Percentiles rank a stretch among this genome's conserved stretches.
Evolutionary conservation across 92 coral and sea anemone species (phyloP).

Genomic region (Palythoa caribaeorum): DNA sequence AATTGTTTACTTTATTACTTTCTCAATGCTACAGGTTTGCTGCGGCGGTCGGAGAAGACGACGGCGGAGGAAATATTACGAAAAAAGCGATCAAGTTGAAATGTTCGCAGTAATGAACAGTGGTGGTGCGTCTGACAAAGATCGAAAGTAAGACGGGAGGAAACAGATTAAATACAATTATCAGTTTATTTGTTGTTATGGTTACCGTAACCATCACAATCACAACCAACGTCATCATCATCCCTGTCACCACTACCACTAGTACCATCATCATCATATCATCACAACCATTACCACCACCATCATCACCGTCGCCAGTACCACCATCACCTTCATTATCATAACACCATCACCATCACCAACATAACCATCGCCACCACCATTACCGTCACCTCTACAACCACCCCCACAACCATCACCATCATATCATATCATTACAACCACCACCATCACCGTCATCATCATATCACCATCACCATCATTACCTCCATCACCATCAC

Average conservation of each 20-base stretch:
- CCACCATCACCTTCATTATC: neutral
- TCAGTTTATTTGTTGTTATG: neutral
- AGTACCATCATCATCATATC: too few species aligned
- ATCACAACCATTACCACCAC: neutral
- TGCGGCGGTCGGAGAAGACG: constrained; percentile 43
- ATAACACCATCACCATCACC: neutral
- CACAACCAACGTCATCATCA: too few species aligned
- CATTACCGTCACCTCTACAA: too few species aligned
- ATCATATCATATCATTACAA: too few species aligned
- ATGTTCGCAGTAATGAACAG: constrained; percentile 37
- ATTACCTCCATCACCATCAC: too few species aligned
- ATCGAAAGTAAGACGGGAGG: neutral
- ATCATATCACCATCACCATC: too few species aligned
- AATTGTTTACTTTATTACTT: neutral
- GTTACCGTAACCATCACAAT: neutral
- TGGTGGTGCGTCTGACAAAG: neutral
- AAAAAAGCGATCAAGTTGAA: constrained; percentile 16
- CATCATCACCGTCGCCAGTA: neutral
- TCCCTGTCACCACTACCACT: too few species aligned
- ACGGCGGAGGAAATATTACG: constrained; percentile 30
- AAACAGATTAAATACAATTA: too few species aligned
- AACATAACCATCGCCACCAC: too few species aligned
- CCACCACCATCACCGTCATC: too few species aligned
- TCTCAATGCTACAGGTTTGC: constrained; percentile 13
- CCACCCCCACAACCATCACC: too few species aligned